Conservation (phyloP, 1,140 invertebrate genomes). For the Anoplolepis gracilipes region DNA sequence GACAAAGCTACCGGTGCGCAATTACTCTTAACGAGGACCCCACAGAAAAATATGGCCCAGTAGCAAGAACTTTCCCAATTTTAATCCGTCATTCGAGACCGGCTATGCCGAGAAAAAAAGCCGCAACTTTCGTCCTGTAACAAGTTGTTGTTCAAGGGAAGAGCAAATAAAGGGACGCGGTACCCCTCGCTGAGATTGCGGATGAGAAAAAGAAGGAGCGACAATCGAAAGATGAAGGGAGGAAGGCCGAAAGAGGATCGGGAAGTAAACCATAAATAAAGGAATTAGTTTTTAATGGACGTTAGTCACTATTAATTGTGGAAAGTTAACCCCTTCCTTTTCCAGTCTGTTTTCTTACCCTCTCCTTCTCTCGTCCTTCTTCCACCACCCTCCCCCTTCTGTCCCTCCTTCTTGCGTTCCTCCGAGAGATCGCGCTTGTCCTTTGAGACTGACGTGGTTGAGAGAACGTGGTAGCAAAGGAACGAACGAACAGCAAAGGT, state of each 20-base stretch:
- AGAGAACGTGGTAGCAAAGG: constrained; percentile 60
- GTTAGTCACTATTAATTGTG: constrained; percentile 79
- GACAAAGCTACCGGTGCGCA: constrained; percentile 65
- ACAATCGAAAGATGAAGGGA: constrained; percentile 30
- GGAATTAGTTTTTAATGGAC: constrained; percentile 80
- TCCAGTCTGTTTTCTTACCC: constrained; percentile 13
- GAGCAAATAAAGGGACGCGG: constrained; percentile 72
- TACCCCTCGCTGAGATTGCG: constrained; percentile 36
- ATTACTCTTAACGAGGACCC: constrained; percentile 76
- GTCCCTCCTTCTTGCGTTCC: neutral
- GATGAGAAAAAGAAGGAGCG: constrained; percentile 54
- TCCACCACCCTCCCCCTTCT: neutral
- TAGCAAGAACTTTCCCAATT: constrained; percentile 79
- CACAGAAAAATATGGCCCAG: constrained; percentile 74
- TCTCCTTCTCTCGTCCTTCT: constrained; percentile 32
- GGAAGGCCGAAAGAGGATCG: constrained; percentile 49
- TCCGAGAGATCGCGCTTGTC: constrained; percentile 61
- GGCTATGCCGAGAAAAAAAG: constrained; percentile 39
- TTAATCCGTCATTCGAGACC: constrained; percentile 79
- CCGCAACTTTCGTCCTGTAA: constrained; percentile 73
- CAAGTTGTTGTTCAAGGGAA: constrained; percentile 71
- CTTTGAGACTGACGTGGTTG: constrained; percentile 76
- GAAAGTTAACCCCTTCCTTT: constrained; percentile 76
- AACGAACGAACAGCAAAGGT: constrained; percentile 52
- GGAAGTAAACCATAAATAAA: constrained; percentile 74